Conservation (phyloP, 2,888 invertebrate genomes). For the Caenorhabditis sp. region DNA sequence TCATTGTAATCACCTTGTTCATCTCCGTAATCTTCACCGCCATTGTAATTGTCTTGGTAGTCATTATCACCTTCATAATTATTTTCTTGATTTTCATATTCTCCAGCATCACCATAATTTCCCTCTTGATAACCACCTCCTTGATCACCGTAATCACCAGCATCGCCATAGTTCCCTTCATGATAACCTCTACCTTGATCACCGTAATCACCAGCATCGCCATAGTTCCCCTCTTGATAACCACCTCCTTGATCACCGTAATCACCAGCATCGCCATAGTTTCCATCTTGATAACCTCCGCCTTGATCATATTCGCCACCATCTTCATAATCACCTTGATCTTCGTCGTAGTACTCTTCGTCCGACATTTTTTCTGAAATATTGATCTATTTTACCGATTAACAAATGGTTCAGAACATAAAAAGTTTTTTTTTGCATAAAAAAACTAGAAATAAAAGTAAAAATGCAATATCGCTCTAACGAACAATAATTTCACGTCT, state of each 20-base stretch:
- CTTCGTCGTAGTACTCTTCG: slow-evolving; percentile 13
- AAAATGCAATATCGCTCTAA: no score
- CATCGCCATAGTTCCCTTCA: slow-evolving; percentile 15
- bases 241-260: not conserved
- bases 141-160: slow-evolving; percentile 15
- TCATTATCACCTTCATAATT: not conserved
- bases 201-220: slow-evolving; percentile 2
- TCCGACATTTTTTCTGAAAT: slow-evolving; percentile 18
- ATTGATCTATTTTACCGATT: not conserved
- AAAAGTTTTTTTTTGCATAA: no score
- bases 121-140: slow-evolving; percentile 9
- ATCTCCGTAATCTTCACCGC: slow-evolving; percentile 10
- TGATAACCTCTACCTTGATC: slow-evolving; percentile 8
- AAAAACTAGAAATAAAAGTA: no score
- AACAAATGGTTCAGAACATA: not conserved
- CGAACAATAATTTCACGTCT: no score
- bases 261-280: slow-evolving; percentile 28
- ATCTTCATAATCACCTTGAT: not conserved
- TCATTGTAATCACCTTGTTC: slow-evolving; percentile 21
- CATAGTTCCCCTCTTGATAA: slow-evolving; percentile 9
- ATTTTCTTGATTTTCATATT: not conserved
- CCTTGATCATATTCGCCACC: slow-evolving; percentile 17
- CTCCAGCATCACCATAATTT: slow-evolving; percentile 4
- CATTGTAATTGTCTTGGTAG: not conserved
- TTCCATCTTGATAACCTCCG: slow-evolving; percentile 14